These are phyloP conservation scores for Gouania willdenowi DNA, from an alignment of 2,797 vertebrate species.

Conservation along the genomic window DNA sequence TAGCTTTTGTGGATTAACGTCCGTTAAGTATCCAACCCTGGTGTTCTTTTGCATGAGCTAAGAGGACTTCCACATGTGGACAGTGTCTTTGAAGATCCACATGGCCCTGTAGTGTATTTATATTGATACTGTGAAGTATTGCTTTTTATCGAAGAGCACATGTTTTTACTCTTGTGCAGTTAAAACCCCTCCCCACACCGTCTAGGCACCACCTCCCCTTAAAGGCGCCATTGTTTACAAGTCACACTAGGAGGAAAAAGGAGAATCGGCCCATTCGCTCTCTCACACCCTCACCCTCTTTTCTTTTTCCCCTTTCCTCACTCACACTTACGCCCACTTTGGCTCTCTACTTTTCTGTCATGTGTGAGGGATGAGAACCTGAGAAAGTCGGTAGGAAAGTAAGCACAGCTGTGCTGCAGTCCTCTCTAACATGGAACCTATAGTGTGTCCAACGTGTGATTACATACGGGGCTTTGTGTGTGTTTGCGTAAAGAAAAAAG, in stretches of 20 bases:
- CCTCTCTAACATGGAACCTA: conserved; percentile 56
- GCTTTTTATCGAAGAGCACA: conserved; percentile 72
- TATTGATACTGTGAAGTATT: conserved; percentile 75
- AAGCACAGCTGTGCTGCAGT: conserved; percentile 66
- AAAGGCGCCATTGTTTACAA: conserved; percentile 64
- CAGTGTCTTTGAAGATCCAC: conserved; percentile 56
- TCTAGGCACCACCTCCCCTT: conserved; percentile 49
- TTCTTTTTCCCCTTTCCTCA: conserved; percentile 15
- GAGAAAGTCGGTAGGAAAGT: conserved; percentile 49
- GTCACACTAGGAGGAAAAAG: conserved; percentile 38
- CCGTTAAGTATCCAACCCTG: conserved; percentile 46
- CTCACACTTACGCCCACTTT: conserved; percentile 14
- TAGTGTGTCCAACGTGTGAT: conserved; percentile 56
- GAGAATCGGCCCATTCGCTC: conserved; percentile 19
- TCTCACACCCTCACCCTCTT: conserved; percentile 10
- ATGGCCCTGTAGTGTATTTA: conserved; percentile 57
- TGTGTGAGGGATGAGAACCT: conserved; percentile 58
- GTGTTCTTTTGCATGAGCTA: conserved; percentile 38
- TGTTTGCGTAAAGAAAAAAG: neutral
- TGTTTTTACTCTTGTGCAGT: conserved; percentile 70
- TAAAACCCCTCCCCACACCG: conserved; percentile 38
- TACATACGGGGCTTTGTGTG: conserved; percentile 37
- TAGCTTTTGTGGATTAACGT: conserved; percentile 47
- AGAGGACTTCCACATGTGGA: conserved; percentile 56
- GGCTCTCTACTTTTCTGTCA: conserved; percentile 36